Evolutionary conservation across 1,140 invertebrate genomes (phyloP).

Genomic region (Drosophila mauritiana): DNA sequence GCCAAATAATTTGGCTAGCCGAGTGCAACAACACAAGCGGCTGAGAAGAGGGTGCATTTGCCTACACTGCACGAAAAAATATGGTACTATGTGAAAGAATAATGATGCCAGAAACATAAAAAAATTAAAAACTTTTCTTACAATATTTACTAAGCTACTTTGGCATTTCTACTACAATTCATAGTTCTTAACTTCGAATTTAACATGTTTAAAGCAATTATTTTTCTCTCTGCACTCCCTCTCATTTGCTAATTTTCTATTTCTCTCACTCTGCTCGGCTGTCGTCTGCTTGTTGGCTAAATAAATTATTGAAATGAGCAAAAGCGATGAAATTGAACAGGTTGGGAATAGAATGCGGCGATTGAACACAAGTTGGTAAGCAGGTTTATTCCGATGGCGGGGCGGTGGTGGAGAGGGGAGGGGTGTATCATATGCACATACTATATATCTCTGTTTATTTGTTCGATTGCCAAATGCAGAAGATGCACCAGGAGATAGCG

Average conservation of each 20-base stretch:
- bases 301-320: slow-evolving; percentile 79
- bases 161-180: too few relatives aligned
- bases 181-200: too few relatives aligned
- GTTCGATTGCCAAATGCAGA: slow-evolving; percentile 65
- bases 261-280: slow-evolving; percentile 14
- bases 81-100: too few relatives aligned
- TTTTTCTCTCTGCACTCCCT: neutral
- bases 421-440: too few relatives aligned
- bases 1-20: slow-evolving; percentile 80
- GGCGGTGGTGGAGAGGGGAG: neutral
- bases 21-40: slow-evolving; percentile 24
- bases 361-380: slow-evolving; percentile 39
- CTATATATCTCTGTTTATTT: slow-evolving; percentile 62
- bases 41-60: slow-evolving; percentile 21
- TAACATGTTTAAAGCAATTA: neutral
- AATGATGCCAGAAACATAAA: too few relatives aligned
- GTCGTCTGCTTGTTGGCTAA: slow-evolving; percentile 62
- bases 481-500: slow-evolving; percentile 29
- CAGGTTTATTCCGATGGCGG: slow-evolving; percentile 16
- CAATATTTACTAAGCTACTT: too few relatives aligned
- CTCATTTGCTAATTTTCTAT: slow-evolving; percentile 12
- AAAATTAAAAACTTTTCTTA: too few relatives aligned
- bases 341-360: slow-evolving; percentile 64
- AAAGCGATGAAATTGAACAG: slow-evolving; percentile 77
- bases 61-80: neutral